Evolutionary conservation across 1,140 invertebrate species (phyloP), one percentile per base, ranked within the genome.

Genomic region (Meteorus sp.): DNA sequence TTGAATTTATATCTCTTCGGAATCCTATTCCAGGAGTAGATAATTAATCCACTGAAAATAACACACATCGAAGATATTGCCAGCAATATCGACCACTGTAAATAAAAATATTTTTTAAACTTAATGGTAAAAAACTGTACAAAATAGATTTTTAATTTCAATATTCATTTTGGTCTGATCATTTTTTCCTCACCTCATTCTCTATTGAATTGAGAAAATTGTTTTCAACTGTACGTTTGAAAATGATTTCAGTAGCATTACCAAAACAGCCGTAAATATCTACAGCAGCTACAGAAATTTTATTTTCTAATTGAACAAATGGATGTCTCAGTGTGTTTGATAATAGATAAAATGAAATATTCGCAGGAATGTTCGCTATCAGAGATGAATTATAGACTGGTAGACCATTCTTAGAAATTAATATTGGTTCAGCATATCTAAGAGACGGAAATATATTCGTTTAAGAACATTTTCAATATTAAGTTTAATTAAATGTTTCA

Each of bases 351-450:
- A 44, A 66, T 35, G 29, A 59, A 8, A 51, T 51, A 13, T 59
- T 33, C 3, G 60, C 23, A n/a, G 55, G 37, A 4, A 69, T 61
- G 0, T 55, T 57, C 37, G 60, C 59, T 55, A 79, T 68, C 44
- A 66, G 53, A 0, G 71, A 70, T 33, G 68, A 70, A 54, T 79
- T 76, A 23, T 70, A 79, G 31, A 77, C 65, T 7, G 62, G 60
- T 3, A 71, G 17, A 0, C 69, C 70, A 39, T 61, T 71, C 53
- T 67, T 72, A 15, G 73, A 72, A 19, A 63, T 67, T 8, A 75
- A 50, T 3, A 73, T 56, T 7, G 72, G 69, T 15, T 67, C 37
- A 1, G 72, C 75, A 31, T 69, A 56, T 43, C 77, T 79, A 31
- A 22, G 64, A 66, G 45, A 65, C 41, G 33, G n/a, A 35, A 53